Conservation (phyloP, 2,797 vertebrate species). For the Labroides dimidiatus region DNA sequence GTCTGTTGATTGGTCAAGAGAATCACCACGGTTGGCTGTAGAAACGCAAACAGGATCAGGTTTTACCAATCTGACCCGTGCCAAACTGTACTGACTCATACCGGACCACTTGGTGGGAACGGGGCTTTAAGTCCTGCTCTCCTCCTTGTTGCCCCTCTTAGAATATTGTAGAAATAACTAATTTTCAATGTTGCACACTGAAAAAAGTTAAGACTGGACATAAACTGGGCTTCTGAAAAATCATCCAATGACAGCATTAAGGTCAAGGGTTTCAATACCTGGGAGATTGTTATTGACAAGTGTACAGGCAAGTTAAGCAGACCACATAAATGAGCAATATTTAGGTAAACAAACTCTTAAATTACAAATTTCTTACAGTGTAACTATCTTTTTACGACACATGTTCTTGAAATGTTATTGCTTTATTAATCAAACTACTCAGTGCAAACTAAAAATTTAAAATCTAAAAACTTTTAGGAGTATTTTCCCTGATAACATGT, state of each 20-base stretch:
- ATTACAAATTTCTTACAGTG: constrained; percentile 17
- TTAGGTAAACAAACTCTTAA: constrained; percentile 29
- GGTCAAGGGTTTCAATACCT: neutral
- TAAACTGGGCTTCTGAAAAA: constrained; percentile 10
- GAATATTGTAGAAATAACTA: too few relatives aligned
- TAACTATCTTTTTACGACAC: constrained; percentile 45
- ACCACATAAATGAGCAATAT: constrained; percentile 19
- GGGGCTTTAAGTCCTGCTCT: too few relatives aligned
- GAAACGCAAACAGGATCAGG: too few relatives aligned
- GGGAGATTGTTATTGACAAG: constrained; percentile 2
- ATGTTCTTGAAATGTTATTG: constrained; percentile 74
- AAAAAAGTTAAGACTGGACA: neutral
- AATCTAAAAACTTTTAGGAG: constrained; percentile 4
- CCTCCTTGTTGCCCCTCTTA: too few relatives aligned
- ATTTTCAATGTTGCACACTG: too few relatives aligned
- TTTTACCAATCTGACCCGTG: too few relatives aligned
- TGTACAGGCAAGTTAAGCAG: constrained; percentile 17
- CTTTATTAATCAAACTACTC: constrained; percentile 63
- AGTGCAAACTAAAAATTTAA: constrained; percentile 54
- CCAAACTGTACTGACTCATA: too few relatives aligned
- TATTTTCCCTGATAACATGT: constrained; percentile 22
- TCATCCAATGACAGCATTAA: neutral
- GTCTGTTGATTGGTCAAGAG: too few relatives aligned
- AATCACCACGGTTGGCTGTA: too few relatives aligned
- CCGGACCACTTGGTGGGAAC: too few relatives aligned